Evolutionary conservation across 2,113 vertebrate genomes (phyloP).

Genomic region (Talpa occidentalis): DNA sequence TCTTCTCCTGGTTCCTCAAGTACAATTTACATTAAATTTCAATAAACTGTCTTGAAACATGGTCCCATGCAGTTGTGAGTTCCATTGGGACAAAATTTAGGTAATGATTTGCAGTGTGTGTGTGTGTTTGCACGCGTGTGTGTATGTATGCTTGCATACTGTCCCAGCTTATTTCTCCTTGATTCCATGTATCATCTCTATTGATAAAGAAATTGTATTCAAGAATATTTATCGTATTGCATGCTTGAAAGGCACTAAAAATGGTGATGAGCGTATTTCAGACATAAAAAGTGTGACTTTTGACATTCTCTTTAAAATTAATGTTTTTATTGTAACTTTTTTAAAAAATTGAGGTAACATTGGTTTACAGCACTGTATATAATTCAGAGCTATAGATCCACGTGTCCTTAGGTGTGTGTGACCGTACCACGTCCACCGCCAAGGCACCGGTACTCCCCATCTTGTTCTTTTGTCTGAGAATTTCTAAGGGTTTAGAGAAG

Average conservation of each 20-base stretch:
- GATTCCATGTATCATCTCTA: not conserved
- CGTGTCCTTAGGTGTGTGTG: too few species aligned
- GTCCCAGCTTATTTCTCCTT: conserved; percentile 1
- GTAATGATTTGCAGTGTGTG: not conserved
- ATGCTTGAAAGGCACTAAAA: not conserved
- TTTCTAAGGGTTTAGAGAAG: conserved; percentile 28
- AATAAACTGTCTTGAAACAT: conserved; percentile 17
- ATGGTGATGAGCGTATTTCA: conserved; percentile 32
- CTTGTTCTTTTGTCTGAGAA: not conserved
- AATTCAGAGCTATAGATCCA: too few species aligned
- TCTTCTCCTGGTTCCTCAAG: conserved; percentile 7
- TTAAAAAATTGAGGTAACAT: too few species aligned
- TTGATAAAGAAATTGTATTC: conserved; percentile 39
- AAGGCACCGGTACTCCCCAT: too few species aligned
- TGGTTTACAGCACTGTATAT: too few species aligned
- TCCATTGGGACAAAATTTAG: not conserved
- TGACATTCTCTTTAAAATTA: not conserved
- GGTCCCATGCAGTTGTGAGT: not conserved
- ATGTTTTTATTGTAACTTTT: too few species aligned
- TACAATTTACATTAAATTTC: not conserved
- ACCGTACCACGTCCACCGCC: too few species aligned
- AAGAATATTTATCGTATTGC: not conserved
- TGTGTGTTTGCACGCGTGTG: not conserved
- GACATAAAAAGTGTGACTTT: not conserved
- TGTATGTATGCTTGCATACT: not conserved